Percentiles rank a stretch among this genome's conserved stretches.
These are phyloP conservation scores for Orthosia gracilis DNA, from an alignment of 2,888 invertebrate species.

Conservation along the genomic window DNA sequence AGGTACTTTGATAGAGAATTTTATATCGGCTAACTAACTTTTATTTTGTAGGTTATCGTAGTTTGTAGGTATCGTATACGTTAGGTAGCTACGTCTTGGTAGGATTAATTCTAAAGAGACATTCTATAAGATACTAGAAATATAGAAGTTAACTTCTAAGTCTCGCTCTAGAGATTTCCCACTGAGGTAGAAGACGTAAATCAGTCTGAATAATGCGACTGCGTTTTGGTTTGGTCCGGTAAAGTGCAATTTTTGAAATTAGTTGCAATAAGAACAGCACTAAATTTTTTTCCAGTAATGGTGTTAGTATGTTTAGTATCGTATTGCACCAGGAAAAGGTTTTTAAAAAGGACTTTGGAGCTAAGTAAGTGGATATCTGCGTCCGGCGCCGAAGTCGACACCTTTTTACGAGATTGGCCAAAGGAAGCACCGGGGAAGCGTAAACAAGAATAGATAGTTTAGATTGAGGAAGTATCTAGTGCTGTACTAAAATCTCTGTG, in stretches of 20 bases:
- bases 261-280: constrained; percentile 51
- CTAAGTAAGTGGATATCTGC: constrained; percentile 60
- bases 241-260: constrained; percentile 76
- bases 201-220: constrained; percentile 75
- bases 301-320: constrained; percentile 38
- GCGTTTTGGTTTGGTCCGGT: constrained; percentile 68
- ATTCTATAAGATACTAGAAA: constrained; percentile 27
- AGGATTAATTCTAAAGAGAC: constrained; percentile 25
- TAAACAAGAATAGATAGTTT: constrained; percentile 31
- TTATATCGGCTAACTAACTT: too few species aligned
- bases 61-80: too few species aligned
- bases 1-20: too few species aligned
- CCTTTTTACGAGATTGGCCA: constrained; percentile 55
- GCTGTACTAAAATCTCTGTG: background rate
- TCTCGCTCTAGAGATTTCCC: constrained; percentile 54
- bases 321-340: constrained; percentile 47
- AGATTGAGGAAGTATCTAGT: constrained; percentile 25
- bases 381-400: constrained; percentile 40
- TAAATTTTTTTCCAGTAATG: constrained; percentile 38
- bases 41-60: background rate
- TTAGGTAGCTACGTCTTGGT: background rate
- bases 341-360: constrained; percentile 47
- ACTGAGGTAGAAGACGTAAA: constrained; percentile 69
- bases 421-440: constrained; percentile 16
- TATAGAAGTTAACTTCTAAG: constrained; percentile 27